A percentile compares a stretch with the other conserved stretches of the same genome.
These are phyloP conservation scores for Chelonia mydas DNA, from an alignment of 2,797 vertebrate species.

Conservation along the genomic window DNA sequence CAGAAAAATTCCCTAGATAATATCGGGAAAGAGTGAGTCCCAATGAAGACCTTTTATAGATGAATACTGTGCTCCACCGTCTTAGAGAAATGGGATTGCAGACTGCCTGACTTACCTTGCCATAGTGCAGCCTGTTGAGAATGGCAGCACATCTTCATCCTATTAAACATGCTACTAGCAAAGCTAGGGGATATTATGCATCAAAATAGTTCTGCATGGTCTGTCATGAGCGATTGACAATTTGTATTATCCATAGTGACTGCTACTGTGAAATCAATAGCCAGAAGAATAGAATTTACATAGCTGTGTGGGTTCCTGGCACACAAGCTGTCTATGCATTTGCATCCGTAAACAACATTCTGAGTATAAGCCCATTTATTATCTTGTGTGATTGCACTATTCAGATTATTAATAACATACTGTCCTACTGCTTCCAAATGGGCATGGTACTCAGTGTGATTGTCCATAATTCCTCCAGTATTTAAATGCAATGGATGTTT, in stretches of 20 bases:
- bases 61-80: background rate
- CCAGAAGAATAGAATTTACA: background rate
- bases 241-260: background rate
- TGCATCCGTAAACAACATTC: background rate
- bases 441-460: fast-evolving
- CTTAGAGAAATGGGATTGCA: background rate
- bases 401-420: fast-evolving
- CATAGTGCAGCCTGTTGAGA: fast-evolving
- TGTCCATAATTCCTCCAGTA: fast-evolving
- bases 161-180: fast-evolving
- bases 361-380: fast-evolving
- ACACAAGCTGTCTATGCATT: background rate
- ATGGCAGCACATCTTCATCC: fast-evolving
- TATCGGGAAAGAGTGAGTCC: background rate
- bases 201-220: fast-evolving
- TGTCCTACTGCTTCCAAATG: fast-evolving
- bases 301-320: background rate
- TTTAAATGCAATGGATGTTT: fast-evolving
- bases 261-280: background rate
- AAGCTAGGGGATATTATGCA: background rate
- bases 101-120: background rate
- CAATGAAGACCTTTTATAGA: background rate
- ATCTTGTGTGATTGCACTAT: fast-evolving
- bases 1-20: fast-evolving
- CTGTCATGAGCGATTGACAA: fast-evolving